Conservation (phyloP, 64 coral and sea anemone genomes). For the Dendronephthya gigantea region DNA sequence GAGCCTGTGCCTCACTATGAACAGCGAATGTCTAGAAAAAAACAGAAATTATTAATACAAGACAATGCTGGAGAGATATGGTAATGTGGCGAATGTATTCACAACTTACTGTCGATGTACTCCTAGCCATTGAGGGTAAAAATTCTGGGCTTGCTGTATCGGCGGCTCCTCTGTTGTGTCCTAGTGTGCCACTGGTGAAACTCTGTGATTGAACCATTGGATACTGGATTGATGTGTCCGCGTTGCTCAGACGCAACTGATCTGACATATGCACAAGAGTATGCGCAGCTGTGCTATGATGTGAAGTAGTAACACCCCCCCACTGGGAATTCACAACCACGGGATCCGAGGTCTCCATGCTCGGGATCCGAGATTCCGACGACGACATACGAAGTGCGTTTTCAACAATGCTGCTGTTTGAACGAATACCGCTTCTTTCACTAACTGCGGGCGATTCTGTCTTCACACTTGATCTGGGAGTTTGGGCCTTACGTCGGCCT, state of each 20-base stretch:
- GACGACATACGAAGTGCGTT: neutral
- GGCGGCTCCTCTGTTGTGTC: neutral
- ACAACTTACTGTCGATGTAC: neutral
- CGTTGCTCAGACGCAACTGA: neutral
- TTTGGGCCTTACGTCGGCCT: neutral
- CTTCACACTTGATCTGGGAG: neutral
- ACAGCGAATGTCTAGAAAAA: neutral
- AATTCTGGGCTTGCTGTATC: neutral
- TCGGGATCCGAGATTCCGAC: neutral
- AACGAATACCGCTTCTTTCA: neutral
- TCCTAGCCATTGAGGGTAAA: neutral
- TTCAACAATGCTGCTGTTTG: neutral
- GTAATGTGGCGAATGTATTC: neutral
- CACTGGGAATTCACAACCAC: neutral
- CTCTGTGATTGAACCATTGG: neutral
- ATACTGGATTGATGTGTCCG: neutral
- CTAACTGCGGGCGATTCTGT: neutral
- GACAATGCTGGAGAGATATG: neutral
- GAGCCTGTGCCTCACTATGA: neutral
- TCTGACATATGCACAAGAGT: neutral
- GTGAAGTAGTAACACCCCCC: neutral
- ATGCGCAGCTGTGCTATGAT: neutral
- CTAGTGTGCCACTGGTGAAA: neutral
- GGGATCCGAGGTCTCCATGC: neutral
- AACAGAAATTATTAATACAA: neutral